Percentiles rank a stretch among this genome's conserved stretches.
Conservation (phyloP, 1,140 invertebrate genomes). For the Metaphire vulgaris region DNA sequence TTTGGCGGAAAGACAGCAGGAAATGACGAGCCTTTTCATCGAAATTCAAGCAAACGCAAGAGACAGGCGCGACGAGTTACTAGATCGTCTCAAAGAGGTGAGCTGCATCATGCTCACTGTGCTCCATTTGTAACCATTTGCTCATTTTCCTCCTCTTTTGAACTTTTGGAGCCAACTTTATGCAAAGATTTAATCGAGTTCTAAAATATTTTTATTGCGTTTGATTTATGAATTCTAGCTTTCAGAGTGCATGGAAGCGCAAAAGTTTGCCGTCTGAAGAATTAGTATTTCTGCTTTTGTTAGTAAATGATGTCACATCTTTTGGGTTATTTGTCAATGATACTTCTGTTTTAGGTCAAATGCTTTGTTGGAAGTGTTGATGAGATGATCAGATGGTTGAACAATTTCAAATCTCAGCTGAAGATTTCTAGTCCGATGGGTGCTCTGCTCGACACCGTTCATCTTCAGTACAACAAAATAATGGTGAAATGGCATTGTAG, state of each 20-base stretch:
- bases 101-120: neutral
- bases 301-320: too few relatives aligned
- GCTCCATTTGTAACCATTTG: neutral
- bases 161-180: too few relatives aligned
- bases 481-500: conserved; percentile 59
- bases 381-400: conserved; percentile 85
- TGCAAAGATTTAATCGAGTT: too few relatives aligned
- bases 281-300: too few relatives aligned
- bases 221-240: too few relatives aligned
- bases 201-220: too few relatives aligned
- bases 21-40: conserved; percentile 80
- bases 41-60: conserved; percentile 75
- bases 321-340: too few relatives aligned
- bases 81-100: conserved; percentile 73
- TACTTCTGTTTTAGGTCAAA: conserved; percentile 77
- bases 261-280: too few relatives aligned
- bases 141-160: neutral
- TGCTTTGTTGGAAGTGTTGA: conserved; percentile 90
- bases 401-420: conserved; percentile 84
- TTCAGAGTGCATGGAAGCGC: too few relatives aligned
- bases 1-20: conserved; percentile 62
- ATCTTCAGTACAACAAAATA: conserved; percentile 88
- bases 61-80: conserved; percentile 79
- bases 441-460: conserved; percentile 90
- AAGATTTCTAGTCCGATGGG: conserved; percentile 89